Percentiles rank a stretch among this genome's conserved stretches.
phyloP scores from a whole-genome alignment of 2,888 invertebrate species.

The Drosophila mercatorum region DNA sequence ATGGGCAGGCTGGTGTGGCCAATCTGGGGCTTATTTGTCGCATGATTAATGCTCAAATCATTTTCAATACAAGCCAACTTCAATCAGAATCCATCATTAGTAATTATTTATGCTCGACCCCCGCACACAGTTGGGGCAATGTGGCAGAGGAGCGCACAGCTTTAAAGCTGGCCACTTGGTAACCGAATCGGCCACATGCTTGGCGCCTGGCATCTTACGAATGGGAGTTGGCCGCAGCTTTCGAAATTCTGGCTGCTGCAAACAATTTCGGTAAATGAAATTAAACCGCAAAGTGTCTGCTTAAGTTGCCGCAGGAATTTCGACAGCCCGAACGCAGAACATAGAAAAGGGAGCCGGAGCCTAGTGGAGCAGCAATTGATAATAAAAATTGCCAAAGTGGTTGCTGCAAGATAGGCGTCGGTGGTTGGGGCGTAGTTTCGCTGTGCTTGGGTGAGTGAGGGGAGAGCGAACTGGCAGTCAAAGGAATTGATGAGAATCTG shows the following conservation, averaged over 20 bases:
- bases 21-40: constrained; percentile 61
- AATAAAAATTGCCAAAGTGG: constrained; percentile 69
- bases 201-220: constrained; percentile 14
- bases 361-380: constrained; percentile 54
- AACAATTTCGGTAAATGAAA: constrained; percentile 71
- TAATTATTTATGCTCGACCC: constrained; percentile 51
- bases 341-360: not conserved
- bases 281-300: constrained; percentile 78
- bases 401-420: constrained; percentile 64
- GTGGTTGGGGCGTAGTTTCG: constrained; percentile 31
- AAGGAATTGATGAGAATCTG: constrained; percentile 22
- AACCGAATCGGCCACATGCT: constrained; percentile 48
- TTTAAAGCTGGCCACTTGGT: constrained; percentile 22
- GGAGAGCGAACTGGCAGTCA: not conserved
- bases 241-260: constrained; percentile 35
- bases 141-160: constrained; percentile 8
- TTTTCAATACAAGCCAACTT: constrained; percentile 63
- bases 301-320: constrained; percentile 66
- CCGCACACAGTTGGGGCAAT: constrained; percentile 9
- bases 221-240: constrained; percentile 22
- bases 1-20: not conserved
- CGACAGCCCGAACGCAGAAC: constrained; percentile 11
- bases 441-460: no score
- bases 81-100: constrained; percentile 59
- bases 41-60: constrained; percentile 74